Evolutionary conservation across 2,113 vertebrate genomes (phyloP).

Genomic region (Ginglymostoma cirratum): DNA sequence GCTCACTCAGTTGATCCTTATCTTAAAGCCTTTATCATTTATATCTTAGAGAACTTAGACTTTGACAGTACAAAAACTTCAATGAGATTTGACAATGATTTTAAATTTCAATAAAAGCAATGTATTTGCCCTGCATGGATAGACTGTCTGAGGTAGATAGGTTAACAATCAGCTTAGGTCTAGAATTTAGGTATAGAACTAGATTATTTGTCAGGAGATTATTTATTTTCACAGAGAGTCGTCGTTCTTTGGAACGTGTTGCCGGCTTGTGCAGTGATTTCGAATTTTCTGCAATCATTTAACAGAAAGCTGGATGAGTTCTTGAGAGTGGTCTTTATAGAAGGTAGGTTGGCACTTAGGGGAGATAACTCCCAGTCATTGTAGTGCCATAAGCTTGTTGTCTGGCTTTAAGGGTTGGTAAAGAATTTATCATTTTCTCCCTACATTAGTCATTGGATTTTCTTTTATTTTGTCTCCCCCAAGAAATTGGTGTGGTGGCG

Average conservation of each 20-base stretch:
- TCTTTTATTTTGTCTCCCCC: neutral
- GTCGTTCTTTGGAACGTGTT: neutral
- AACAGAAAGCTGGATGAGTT: neutral
- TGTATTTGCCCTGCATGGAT: neutral
- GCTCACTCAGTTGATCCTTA: neutral
- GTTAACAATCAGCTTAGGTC: neutral
- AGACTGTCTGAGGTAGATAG: neutral
- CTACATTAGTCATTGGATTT: neutral
- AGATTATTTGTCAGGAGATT: slow-evolving; percentile 1
- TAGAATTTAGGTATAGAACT: neutral
- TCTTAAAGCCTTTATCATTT: neutral
- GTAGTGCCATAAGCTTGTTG: neutral
- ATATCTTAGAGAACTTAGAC: neutral
- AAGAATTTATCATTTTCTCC: neutral
- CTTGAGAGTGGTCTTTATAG: neutral
- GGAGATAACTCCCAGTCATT: neutral
- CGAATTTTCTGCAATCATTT: neutral
- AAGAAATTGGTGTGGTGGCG: neutral
- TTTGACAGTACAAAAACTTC: neutral
- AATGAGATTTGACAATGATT: neutral
- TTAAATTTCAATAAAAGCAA: no score
- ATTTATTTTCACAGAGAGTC: neutral
- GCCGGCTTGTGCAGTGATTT: neutral
- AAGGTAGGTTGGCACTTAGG: neutral
- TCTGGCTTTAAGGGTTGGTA: neutral